Percentiles rank a stretch among this genome's conserved stretches.
Evolutionary conservation across 2,797 vertebrate species (phyloP).

Genomic region (Nothura maculosa): DNA sequence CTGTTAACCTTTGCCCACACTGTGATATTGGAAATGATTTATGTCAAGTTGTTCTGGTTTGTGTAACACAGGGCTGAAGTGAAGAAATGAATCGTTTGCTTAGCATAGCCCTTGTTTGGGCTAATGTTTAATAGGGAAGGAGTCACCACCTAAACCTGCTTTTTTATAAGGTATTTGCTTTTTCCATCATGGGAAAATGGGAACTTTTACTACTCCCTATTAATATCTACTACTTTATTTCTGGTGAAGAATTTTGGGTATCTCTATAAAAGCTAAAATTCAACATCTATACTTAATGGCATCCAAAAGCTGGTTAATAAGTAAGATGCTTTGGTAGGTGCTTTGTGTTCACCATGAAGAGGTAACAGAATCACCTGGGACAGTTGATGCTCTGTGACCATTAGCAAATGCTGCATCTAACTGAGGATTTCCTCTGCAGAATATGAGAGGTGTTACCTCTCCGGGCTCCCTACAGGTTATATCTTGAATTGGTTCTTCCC

Average conservation of each 20-base stretch:
- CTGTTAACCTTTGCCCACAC: neutral
- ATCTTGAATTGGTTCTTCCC: neutral
- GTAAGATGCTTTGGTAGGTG: neutral
- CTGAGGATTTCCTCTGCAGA: neutral
- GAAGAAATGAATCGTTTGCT: neutral
- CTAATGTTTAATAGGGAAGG: neutral
- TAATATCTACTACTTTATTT: rapidly evolving
- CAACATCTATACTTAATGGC: no score
- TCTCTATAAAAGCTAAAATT: neutral
- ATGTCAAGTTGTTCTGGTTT: neutral
- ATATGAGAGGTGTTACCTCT: neutral
- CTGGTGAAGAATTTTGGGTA: neutral
- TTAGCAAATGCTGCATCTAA: rapidly evolving
- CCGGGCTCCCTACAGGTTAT: neutral
- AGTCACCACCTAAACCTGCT: neutral
- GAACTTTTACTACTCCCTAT: neutral
- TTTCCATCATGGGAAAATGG: rapidly evolving
- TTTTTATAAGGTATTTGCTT: neutral
- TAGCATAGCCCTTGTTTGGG: neutral
- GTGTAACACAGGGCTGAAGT: rapidly evolving
- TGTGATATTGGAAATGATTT: neutral
- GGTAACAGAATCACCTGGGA: rapidly evolving
- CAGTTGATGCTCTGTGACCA: rapidly evolving
- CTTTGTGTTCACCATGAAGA: neutral
- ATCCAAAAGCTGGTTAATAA: neutral